Evolutionary conservation across 2,888 invertebrate species (phyloP).

Genomic region (Papilio demoleus): DNA sequence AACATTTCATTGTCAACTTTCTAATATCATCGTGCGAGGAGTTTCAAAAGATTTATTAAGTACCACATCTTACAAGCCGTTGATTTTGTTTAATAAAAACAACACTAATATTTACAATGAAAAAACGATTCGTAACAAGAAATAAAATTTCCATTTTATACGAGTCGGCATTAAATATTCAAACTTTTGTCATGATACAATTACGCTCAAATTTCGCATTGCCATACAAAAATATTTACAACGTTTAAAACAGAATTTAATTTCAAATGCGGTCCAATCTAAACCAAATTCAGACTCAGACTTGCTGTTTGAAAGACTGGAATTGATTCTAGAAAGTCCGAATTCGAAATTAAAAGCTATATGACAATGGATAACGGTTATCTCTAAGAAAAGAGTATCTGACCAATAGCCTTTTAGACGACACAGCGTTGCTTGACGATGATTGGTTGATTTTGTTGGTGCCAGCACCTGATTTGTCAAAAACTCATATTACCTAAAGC

Average conservation of each 20-base stretch:
- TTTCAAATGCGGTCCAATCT: neutral
- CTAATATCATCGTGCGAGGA: neutral
- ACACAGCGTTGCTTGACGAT: neutral
- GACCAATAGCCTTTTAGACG: neutral
- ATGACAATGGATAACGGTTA: neutral
- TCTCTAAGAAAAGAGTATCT: slow-evolving; percentile 3
- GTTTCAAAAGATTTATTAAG: slow-evolving; percentile 26
- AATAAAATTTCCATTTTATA: slow-evolving; percentile 64
- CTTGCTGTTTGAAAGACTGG: neutral
- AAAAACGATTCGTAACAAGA: slow-evolving; percentile 61
- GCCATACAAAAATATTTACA: slow-evolving; percentile 45
- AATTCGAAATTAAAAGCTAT: slow-evolving; percentile 1
- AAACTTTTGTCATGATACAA: slow-evolving; percentile 66
- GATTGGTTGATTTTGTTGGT: neutral
- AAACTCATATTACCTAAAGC: neutral
- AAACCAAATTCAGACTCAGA: neutral
- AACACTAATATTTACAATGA: slow-evolving; percentile 56
- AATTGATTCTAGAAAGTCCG: neutral
- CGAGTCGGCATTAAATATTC: slow-evolving; percentile 44
- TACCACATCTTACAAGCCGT: slow-evolving; percentile 38
- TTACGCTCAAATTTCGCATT: slow-evolving; percentile 50
- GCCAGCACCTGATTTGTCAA: slow-evolving; percentile 7
- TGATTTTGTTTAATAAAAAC: slow-evolving; percentile 46
- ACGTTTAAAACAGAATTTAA: neutral
- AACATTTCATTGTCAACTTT: neutral